Evolutionary conservation across 2,113 vertebrate genomes (phyloP).

Genomic region (Melanerpes aurifrons): DNA sequence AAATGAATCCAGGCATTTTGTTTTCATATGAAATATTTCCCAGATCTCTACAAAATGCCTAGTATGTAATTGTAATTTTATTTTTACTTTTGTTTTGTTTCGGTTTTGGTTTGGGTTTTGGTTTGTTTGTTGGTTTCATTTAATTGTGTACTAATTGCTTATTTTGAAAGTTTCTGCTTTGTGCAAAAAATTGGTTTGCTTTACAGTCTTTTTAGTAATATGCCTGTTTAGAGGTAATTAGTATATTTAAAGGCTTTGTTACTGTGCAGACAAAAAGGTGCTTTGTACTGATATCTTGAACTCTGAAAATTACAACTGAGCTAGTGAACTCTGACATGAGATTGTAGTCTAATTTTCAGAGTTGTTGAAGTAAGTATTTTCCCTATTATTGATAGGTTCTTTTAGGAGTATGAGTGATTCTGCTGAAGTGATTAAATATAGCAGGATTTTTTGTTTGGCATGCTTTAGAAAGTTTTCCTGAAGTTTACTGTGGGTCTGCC

Average conservation of each 20-base stretch:
- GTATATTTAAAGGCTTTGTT: constrained; percentile 42
- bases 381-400: not conserved
- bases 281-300: not conserved
- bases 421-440: not conserved
- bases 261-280: constrained; percentile 71
- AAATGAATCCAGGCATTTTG: constrained; percentile 56
- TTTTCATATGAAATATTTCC: not conserved
- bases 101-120: not conserved
- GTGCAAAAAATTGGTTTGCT: constrained; percentile 22
- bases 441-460: not conserved
- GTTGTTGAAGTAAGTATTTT: not conserved
- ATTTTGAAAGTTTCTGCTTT: constrained; percentile 42
- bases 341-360: not conserved
- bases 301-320: not conserved
- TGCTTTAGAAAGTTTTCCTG: not conserved
- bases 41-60: constrained; percentile 45
- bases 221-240: constrained; percentile 42
- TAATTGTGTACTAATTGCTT: constrained; percentile 29
- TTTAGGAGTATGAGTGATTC: not conserved
- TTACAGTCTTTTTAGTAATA: constrained; percentile 41
- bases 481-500: not conserved
- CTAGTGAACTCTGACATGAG: not conserved
- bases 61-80: not conserved
- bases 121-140: not conserved
- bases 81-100: not conserved